Base-by-base conservation (phyloP, 2,797 vertebrate genomes). In the Poecilia gillii region DNA sequence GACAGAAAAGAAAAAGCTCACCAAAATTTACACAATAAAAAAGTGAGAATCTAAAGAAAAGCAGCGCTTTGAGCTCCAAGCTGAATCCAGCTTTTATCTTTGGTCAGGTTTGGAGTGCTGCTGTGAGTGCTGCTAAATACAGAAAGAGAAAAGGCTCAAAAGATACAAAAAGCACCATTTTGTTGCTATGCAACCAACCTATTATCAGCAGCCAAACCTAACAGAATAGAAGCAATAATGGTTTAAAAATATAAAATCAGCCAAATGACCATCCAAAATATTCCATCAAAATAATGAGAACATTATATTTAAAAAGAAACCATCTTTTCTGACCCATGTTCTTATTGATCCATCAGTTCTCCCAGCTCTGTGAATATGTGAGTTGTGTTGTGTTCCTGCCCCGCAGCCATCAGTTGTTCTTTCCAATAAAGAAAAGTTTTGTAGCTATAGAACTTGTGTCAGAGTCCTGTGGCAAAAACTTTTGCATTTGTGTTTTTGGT, bases 161-260 rank as follows among this genome's bases (percentile, higher is more conserved):
- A 74, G 68, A 76, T 66, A 75, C 83, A 20, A 82, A 51, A 59
- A 76, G 76, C 72, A 86, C 82, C 72, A 74, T 36, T 49, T 70
- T 1, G 80, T 87, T 85, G 86, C 87, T 78, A 87, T 75, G 89
- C 82, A 74, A 86, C 87, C 6, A 4, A 72, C 46, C 77, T 49
- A 31, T 76, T 81, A 83, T 64, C 73, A 59, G 77, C 46, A 66
- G 68, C 49, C 28, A 73, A 73, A 86, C 25, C 28, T 74, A 25
- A 84, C 77, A 71, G 49, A 77, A 71, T 5, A 55, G 45, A 75
- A 66, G 76, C 45, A 71, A 74, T 12, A 1, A 43, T 71, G 70
- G 18, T 59, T 70, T 39, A 16, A 25, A 46, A 87, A 76, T 72
- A 39, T 9, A 36, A 74, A 85, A 73, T 45, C 43, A 46, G 53